Evolutionary conservation across 2,113 vertebrate genomes (phyloP), one percentile per base, ranked within the genome.

Genomic region (Emydura subglobosa): DNA sequence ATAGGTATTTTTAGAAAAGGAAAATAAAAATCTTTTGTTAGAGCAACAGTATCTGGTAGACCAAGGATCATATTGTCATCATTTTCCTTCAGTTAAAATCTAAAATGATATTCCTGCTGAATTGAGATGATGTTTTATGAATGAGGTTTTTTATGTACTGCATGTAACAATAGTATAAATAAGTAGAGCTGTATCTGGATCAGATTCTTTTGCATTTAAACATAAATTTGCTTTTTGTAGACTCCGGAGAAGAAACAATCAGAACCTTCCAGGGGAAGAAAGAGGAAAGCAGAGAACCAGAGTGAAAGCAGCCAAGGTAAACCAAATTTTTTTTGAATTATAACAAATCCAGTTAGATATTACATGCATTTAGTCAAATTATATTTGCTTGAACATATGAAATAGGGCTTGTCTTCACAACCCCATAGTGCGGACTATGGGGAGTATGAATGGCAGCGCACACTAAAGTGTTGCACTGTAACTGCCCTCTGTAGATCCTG

Each of bases 291-390:
- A 89, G 99, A 99, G 96, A 99, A 98, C 97, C 99, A 99, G 97
- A 99, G 99, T 97, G 99, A 99, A 98, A 99, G 99, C 98, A 99
- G 99, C 97, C 99, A 99, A 99, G 99, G 99, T 99, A 97, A 98
- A 97, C 44, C 47, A 79, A 88, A 44, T 83, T 34, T 87, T n/a
- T 47, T 61, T 92, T 90, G 31, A 79, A 50, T 42, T 16, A 6
- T 78, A 91, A 80, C 54, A 4, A 61, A 57, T 80, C 79, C 79
- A 49, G 6, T 5, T 78, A 78, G 10, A 83, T 82, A 61, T 74
- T 90, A 22, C 65, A 34, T 83, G 42, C 84, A 19, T 74, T 87
- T 87, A 68, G 29, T 91, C 13, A 79, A 85, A 25, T 88, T 72
- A 34, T 24, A 65, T 12, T 68, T 31, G 25, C 65, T 87, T 50